Base-by-base conservation (phyloP, 2,113 vertebrate species). In the Ctenomys sociabilis region DNA sequence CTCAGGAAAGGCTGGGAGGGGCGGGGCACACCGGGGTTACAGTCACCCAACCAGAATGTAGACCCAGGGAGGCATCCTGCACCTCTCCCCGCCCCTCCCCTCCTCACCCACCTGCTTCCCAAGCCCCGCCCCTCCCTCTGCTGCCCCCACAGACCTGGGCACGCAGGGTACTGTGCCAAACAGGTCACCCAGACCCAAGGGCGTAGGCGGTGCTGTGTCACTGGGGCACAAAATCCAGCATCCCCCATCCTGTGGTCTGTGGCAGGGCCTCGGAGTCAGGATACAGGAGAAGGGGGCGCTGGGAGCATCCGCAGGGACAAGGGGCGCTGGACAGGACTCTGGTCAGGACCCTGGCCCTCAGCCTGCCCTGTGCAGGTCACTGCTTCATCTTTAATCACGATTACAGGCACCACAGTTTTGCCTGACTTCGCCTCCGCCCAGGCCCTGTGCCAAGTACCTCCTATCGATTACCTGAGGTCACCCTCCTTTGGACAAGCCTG, bases 131-230 rank as follows among this genome's bases (percentile, higher is more conserved):
- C 66, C 54, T 63, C 30, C 68, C 72, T 59, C 40, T 72, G 72
- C 4, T 43, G 40, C 35, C 59, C 77, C 54, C 64, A 64, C 75
- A 90, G 45, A 88, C 54, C 86, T 22, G 72, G 89, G 14, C 24
- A 37, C 73, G 63, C 93, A 94, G 66, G 64, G 61, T 91, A 28
- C 52, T 92, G 32, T 88, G 75, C 83, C 64, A 93, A 96, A 49
- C 87, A 82, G 94, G 88, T 94, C 92, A 96, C 59, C 87, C 22
- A 92, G 90, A 80, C 88, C 52, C 75, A 84, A 30, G 30, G 59
- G 37, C 88, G 95, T 11, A 32, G 54, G 66, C 73, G 75, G 45
- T 49, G 66, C 21, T 93, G 16, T 19, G 49, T 95, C 37, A 64
- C 40, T 90, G 54, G 43, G 66, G 37, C 95, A 90, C 72, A 73